Evolutionary conservation across 2,888 invertebrate genomes (phyloP).

Genomic region (Alcis repandata): DNA sequence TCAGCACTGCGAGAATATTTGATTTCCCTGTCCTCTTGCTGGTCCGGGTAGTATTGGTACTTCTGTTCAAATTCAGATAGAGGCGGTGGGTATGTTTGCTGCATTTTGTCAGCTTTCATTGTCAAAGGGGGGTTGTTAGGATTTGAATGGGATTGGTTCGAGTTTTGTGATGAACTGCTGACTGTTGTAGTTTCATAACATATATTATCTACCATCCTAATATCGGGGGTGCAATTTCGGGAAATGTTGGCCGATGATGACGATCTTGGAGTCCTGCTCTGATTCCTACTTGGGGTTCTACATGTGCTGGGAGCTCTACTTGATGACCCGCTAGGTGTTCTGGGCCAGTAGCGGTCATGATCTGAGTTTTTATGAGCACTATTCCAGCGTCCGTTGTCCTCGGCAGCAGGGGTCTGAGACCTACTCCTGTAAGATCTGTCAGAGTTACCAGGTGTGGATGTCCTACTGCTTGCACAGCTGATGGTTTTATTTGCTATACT

Average conservation of each 20-base stretch:
- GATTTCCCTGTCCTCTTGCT: constrained; percentile 75
- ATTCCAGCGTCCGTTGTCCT: constrained; percentile 71
- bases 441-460: constrained; percentile 74
- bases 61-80: constrained; percentile 70
- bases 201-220: constrained; percentile 66
- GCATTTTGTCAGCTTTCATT: constrained; percentile 72
- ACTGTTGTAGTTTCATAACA: constrained; percentile 62
- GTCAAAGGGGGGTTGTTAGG: constrained; percentile 62
- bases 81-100: constrained; percentile 64
- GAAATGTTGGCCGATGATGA: constrained; percentile 63
- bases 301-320: constrained; percentile 60
- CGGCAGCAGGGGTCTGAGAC: constrained; percentile 73
- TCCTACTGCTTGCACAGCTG: constrained; percentile 71
- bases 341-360: constrained; percentile 77
- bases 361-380: constrained; percentile 66
- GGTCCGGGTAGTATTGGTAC: constrained; percentile 73
- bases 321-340: constrained; percentile 70
- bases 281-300: constrained; percentile 71
- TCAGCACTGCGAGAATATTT: constrained; percentile 81
- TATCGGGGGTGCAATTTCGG: constrained; percentile 70
- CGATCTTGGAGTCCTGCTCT: constrained; percentile 70
- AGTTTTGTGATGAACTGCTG: constrained; percentile 55
- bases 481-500: constrained; percentile 77
- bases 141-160: constrained; percentile 51
- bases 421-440: constrained; percentile 78